Conservation (phyloP, 2,113 vertebrate species). For the Paradoxurus hermaphroditus region DNA sequence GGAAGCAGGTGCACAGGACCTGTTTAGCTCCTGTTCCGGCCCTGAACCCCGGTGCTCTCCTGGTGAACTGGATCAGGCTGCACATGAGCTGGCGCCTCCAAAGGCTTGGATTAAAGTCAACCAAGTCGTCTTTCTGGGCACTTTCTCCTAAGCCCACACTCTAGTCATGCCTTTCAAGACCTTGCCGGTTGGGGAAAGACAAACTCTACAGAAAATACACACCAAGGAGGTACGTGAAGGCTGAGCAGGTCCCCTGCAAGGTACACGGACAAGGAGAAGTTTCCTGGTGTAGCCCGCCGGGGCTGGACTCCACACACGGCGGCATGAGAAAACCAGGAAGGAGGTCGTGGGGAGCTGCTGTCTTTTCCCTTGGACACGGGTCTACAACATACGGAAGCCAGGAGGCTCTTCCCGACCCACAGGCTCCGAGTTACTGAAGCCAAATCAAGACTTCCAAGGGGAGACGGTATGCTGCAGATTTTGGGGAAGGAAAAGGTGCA, state of each 20-base stretch:
- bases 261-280: neutral
- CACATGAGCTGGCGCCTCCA: neutral
- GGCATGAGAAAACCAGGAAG: rapidly evolving
- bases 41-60: neutral
- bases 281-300: rapidly evolving
- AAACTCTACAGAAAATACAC: neutral
- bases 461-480: neutral
- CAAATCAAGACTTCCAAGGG: neutral
- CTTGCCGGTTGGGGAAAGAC: neutral
- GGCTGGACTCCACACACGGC: neutral
- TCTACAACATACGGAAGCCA: neutral
- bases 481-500: neutral
- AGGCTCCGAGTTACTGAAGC: neutral
- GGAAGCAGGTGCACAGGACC: neutral
- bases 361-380: neutral
- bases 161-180: neutral
- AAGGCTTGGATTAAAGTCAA: neutral
- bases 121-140: neutral
- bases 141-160: neutral
- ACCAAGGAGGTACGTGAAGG: neutral
- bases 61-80: neutral
- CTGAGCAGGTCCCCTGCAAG: neutral
- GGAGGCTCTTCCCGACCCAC: neutral
- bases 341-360: neutral
- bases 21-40: neutral